Conservation (phyloP, 2,797 vertebrate species). For the Sebastes iracundus region DNA sequence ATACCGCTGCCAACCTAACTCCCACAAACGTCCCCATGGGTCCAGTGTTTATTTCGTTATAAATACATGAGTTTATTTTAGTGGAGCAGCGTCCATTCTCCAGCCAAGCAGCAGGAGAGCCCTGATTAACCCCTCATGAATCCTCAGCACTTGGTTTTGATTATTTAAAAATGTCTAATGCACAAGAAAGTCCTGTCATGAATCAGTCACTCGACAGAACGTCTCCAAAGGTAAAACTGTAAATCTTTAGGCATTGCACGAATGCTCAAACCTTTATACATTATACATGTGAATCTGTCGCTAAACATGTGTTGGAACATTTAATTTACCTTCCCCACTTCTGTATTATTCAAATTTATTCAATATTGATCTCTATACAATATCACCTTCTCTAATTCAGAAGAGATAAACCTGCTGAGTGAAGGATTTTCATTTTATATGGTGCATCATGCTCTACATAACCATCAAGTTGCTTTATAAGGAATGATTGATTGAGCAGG, state of each 20-base stretch:
- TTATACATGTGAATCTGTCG: background rate
- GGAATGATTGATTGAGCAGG: background rate
- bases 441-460: background rate
- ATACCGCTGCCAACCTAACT: slow-evolving; percentile 47
- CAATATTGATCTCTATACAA: background rate
- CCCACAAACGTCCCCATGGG: slow-evolving; percentile 45
- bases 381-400: background rate
- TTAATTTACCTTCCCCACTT: background rate
- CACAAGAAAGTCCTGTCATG: slow-evolving; percentile 14
- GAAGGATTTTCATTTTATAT: background rate
- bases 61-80: slow-evolving; percentile 65
- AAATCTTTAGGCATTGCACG: background rate
- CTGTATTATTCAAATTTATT: background rate
- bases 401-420: background rate
- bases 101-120: background rate
- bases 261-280: background rate
- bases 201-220: slow-evolving; percentile 15
- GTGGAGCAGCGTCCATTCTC: slow-evolving; percentile 34
- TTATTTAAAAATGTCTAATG: slow-evolving; percentile 15
- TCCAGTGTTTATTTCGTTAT: slow-evolving; percentile 60
- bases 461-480: background rate
- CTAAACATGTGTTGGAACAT: background rate
- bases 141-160: slow-evolving; percentile 27
- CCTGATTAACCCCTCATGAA: slow-evolving; percentile 33
- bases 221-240: slow-evolving; percentile 16